Conservation (phyloP, 1,140 invertebrate species). For the Paracyclopina nana region DNA sequence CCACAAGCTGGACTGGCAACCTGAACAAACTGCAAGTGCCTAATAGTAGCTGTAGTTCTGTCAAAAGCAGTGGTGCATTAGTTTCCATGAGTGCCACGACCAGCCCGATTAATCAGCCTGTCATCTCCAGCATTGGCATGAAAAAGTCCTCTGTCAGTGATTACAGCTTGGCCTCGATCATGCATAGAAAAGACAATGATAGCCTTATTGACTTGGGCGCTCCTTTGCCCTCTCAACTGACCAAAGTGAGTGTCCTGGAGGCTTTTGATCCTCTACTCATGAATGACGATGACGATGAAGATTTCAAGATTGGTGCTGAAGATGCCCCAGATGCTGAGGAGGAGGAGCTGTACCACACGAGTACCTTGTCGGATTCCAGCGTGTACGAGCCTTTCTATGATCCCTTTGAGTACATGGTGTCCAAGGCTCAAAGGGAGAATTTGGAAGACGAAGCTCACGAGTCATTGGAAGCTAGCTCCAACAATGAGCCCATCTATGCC, state of each 20-base stretch:
- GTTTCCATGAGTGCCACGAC: too few species aligned
- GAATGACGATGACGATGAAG: too few species aligned
- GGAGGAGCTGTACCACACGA: background rate
- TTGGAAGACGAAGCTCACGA: background rate
- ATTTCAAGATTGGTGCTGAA: background rate
- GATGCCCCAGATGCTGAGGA: too few species aligned
- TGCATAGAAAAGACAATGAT: background rate
- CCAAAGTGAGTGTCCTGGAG: slow-evolving; percentile 11
- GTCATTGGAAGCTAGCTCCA: too few species aligned
- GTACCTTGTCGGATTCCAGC: background rate
- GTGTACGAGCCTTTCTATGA: background rate
- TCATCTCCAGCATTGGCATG: too few species aligned
- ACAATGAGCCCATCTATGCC: too few species aligned
- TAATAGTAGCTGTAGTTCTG: too few species aligned
- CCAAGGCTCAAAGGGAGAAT: background rate
- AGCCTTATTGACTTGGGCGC: background rate
- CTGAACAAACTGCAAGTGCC: too few species aligned
- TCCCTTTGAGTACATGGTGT: background rate
- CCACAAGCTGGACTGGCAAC: too few species aligned
- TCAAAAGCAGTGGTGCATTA: too few species aligned
- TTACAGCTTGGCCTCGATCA: background rate
- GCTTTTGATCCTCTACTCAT: slow-evolving; percentile 15
- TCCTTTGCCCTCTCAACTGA: background rate
- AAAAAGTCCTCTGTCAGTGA: too few species aligned
- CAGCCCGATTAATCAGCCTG: too few species aligned